Evolutionary conservation across 2,888 invertebrate genomes (phyloP).

Genomic region (Scaptomyza tumidula): DNA sequence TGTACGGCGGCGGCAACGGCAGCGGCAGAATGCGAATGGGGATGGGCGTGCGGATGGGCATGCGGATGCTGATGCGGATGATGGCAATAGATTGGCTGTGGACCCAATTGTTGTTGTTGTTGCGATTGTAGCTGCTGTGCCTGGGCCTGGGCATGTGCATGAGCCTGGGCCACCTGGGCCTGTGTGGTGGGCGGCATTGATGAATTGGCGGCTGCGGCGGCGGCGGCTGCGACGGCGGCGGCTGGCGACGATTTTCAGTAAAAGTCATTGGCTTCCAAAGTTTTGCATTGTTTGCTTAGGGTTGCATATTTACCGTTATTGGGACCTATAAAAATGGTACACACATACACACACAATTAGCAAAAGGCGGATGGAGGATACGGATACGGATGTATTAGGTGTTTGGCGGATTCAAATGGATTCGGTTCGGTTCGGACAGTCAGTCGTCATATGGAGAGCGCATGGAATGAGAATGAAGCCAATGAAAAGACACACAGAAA

Average conservation of each 20-base stretch:
- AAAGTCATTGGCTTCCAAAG: constrained; percentile 96
- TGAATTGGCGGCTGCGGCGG: constrained; percentile 66
- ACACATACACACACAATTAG: constrained; percentile 67
- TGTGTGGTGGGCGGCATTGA: constrained; percentile 82
- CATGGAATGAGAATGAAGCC: constrained; percentile 53
- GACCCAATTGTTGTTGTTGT: constrained; percentile 77
- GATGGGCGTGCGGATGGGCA: constrained; percentile 83
- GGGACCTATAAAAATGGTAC: constrained; percentile 85
- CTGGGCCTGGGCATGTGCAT: constrained; percentile 46
- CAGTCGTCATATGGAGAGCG: constrained; percentile 17
- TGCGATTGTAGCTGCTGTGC: constrained; percentile 60
- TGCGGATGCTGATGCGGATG: constrained; percentile 84
- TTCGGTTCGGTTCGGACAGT: constrained; percentile 16
- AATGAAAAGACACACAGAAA: constrained; percentile 4
- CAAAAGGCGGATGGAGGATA: constrained; percentile 66
- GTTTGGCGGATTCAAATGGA: constrained; percentile 33
- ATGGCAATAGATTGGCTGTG: constrained; percentile 84
- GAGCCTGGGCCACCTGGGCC: constrained; percentile 65
- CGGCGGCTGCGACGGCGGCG: constrained; percentile 83
- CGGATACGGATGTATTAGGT: constrained; percentile 55
- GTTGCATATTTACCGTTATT: constrained; percentile 96
- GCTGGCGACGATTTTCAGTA: constrained; percentile 92
- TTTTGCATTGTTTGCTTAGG: constrained; percentile 98
- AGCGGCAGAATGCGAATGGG: constrained; percentile 85
- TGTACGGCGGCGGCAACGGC: constrained; percentile 85